phyloP scores from a whole-genome alignment of 2,888 invertebrate genomes.

The Thysanoteuthis rhombus region DNA sequence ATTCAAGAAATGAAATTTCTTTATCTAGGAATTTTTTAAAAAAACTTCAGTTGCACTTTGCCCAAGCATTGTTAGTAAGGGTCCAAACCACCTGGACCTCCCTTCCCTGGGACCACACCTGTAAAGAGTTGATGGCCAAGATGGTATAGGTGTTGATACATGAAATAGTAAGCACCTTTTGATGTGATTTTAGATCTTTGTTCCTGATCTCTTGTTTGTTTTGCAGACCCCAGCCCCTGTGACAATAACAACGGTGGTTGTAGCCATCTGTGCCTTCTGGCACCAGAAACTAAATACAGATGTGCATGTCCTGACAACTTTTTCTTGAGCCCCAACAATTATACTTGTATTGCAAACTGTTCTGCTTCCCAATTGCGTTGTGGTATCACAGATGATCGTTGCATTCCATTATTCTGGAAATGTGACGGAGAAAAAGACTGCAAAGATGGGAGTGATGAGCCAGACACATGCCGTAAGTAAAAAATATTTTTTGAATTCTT shows the following conservation, averaged over 20 bases:
- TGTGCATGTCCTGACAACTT: conserved; percentile 98
- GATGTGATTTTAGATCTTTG: not conserved
- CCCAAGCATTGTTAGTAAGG: no score
- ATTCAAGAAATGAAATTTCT: no score
- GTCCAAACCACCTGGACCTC: no score
- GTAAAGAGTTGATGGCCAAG: not conserved
- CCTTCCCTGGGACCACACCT: no score
- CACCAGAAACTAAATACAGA: conserved; percentile 78
- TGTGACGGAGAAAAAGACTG: conserved; percentile 66
- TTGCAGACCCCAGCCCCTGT: conserved; percentile 83
- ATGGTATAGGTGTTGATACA: not conserved
- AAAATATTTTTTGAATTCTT: no score
- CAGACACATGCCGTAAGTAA: conserved; percentile 62
- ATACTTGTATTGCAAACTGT: conserved; percentile 93
- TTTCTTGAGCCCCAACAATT: conserved; percentile 77
- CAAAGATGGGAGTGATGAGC: conserved; percentile 63
- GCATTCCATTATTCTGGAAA: conserved; percentile 62
- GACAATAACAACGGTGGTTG: conserved; percentile 93
- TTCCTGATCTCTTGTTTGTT: not conserved
- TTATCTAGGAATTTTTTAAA: no score
- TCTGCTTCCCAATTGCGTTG: conserved; percentile 72
- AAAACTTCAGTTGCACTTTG: not conserved
- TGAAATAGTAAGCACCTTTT: not conserved
- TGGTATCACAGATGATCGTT: conserved; percentile 53
- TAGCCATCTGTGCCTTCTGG: conserved; percentile 91